These are phyloP conservation scores for Apocrypta bakeri DNA, from an alignment of 1,140 invertebrate species.

Conservation along the genomic window DNA sequence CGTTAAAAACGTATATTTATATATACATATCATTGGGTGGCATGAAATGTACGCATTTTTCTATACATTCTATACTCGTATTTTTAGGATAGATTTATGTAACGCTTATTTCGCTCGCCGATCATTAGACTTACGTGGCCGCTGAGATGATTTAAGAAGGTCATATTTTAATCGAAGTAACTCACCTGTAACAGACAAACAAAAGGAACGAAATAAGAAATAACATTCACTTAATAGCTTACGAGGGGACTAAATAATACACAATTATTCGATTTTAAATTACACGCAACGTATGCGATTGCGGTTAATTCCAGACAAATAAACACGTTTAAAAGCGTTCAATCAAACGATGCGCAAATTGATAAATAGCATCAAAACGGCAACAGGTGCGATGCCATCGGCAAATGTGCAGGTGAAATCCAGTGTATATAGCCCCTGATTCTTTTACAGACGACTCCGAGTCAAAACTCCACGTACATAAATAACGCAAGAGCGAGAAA, in stretches of 20 bases:
- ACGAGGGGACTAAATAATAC: no score
- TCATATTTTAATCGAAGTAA: background rate
- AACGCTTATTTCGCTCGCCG: background rate
- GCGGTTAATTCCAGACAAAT: no score
- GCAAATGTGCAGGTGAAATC: background rate
- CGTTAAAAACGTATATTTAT: no score
- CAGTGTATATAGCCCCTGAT: background rate
- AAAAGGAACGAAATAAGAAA: no score
- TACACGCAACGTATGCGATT: no score
- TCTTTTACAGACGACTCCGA: background rate
- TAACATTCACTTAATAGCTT: no score
- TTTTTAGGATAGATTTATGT: background rate
- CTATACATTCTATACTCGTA: no score
- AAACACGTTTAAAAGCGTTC: no score
- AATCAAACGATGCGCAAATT: background rate
- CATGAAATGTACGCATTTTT: no score
- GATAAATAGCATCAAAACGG: background rate
- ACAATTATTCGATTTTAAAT: no score
- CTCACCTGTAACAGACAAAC: constrained; percentile 18
- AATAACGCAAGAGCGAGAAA: constrained; percentile 20
- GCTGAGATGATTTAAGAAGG: background rate
- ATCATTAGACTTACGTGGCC: background rate
- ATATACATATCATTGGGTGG: no score
- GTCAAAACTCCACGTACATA: background rate
- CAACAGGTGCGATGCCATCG: background rate